Base-by-base conservation (phyloP, 2,797 vertebrate species). In the Pangasius sanitwongsei region DNA sequence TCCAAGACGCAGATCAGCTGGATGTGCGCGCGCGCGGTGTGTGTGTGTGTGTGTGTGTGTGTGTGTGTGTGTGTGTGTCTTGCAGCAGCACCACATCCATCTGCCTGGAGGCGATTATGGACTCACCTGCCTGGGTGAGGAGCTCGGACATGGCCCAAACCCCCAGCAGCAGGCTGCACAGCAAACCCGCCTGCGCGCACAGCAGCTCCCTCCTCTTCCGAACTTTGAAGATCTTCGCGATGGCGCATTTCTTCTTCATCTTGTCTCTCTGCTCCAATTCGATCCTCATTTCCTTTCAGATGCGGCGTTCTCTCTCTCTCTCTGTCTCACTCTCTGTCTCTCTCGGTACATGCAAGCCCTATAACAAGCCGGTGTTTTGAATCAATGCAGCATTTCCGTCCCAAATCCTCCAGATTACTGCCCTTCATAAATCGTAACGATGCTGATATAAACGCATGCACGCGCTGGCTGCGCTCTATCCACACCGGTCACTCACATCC, bases 181-280 rank as follows among this genome's bases (percentile, higher is more conserved):
- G 93, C 70, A 96, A 96, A 89, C 95, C 96, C 93, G 96, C 94
- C 94, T 97, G 96, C 28, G 95, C 95, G 83, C 95, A 93, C 63
- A 97, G 93, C 96, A 96, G 96, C 94, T 97, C 96, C 88, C 96
- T 94, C 96, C 96, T 94, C 93, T 96, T 97, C 89, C 96, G 96
- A 96, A 96, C 96, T 96, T 96, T 96, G 28, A 96, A 96, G 80
- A 96, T 95, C 92, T 96, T 96, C 0, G 94, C 86, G 0, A 96
- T 94, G 41, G 94, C 94, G 6, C 94, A 96, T 95, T 95, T 96
- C 92, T 96, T 96, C 80, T 92, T 93, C 93, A 55, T 87, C 70
- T 87, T 88, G 94, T 63, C 87, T 72, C 91, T 74, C 77, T 86
- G 87, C 48, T 86, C 87, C 87, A 91, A 92, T 86, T 92, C 77